Evolutionary conservation across 2,797 vertebrate genomes (phyloP), one percentile per base, ranked within the genome.

Genomic region (Acomys russatus): DNA sequence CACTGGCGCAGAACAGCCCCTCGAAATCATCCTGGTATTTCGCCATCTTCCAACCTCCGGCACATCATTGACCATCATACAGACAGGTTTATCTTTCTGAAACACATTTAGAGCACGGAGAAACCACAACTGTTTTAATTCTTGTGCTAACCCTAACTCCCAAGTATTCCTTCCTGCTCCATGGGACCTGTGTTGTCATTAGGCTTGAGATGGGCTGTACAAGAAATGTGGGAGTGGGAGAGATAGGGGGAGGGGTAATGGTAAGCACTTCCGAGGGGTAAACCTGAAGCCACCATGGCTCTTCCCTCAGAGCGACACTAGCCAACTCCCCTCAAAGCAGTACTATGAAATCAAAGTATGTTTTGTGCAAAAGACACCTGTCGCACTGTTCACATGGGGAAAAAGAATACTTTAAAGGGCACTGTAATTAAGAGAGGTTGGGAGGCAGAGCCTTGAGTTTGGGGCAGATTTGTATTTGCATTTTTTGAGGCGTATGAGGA

Each of bases 101-200:
- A 70, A 28, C 20, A 3, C 54, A 38, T 33, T 71, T 30, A 14
- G 30, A 12, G 2, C 38, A 11, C 23, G 4, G 38, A 15, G 4
- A 70, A 17, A 23, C 54, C 79, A 0, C 11, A 28, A 6, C 6
- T 22, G 9, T 1, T 80, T n/a, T 25, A 0, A 20, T 6, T 14
- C 17, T 0, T 2, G 7, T 8, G 59, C 4, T 49, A 23, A 10
- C 5, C 0, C n/a, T 11, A 56, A 23, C 8, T 15, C 0, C 0
- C 0, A 1, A 23, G 28, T 15, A 1, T 2, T 23, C 30, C 74
- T 20, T 1, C 0, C 30, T 2, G 6, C 3, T 20, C 30, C 1
- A 0, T n/a, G 2, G 2, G 0, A 2, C 0, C 12, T 30, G 0
- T n/a, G 23, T 76, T 9, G 12, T 30, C 74, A 28, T 49, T 38